Conservation (phyloP, 2,113 vertebrate species). For the Phocoena phocoena region DNA sequence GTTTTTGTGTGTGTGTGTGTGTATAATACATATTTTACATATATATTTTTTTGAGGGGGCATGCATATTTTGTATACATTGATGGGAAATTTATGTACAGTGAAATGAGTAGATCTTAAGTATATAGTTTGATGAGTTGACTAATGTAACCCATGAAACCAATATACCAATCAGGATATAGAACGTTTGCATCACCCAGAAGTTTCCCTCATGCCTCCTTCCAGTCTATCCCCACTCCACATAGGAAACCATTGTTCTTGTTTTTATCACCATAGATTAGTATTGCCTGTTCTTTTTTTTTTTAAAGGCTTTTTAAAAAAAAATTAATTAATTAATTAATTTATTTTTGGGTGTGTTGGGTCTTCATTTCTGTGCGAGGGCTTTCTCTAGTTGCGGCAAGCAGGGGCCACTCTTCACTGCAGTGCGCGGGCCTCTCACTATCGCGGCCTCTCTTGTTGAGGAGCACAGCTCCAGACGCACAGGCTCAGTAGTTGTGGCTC, state of each 20-base stretch:
- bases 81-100: background rate
- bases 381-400: no score
- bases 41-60: background rate
- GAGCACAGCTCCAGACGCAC: no score
- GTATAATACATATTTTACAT: background rate
- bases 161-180: background rate
- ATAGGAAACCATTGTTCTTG: no score
- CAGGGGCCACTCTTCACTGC: no score
- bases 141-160: background rate
- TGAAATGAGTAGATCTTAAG: background rate
- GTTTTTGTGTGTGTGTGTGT: background rate
- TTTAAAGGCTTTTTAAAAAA: no score
- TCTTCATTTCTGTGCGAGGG: no score
- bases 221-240: background rate
- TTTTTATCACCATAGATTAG: no score
- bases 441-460: no score
- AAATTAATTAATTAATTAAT: no score
- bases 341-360: no score
- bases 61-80: background rate
- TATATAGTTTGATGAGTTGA: background rate
- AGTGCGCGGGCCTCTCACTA: no score
- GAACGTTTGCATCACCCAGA: background rate
- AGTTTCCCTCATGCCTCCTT: background rate
- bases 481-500: no score
- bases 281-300: background rate